Evolutionary conservation across 2,888 invertebrate species (phyloP).

Genomic region (Calameuta idolon): DNA sequence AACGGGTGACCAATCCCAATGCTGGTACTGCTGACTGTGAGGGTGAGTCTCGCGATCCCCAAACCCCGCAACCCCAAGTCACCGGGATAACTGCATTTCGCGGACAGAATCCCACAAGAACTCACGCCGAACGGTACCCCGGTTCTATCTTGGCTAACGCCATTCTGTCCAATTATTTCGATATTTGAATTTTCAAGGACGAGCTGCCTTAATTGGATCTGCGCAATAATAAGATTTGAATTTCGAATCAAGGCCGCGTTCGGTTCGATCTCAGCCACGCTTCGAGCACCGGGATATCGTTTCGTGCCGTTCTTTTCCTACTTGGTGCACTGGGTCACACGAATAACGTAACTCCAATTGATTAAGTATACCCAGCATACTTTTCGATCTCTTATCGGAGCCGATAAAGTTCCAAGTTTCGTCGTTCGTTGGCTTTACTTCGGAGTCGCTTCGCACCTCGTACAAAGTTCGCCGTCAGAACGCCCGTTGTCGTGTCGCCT

Average conservation of each 20-base stretch:
- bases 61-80: constrained; percentile 45
- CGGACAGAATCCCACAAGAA: constrained; percentile 66
- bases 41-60: constrained; percentile 34
- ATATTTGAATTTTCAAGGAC: constrained; percentile 57
- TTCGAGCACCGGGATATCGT: constrained; percentile 2
- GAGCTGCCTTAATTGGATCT: constrained; percentile 55
- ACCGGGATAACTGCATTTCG: constrained; percentile 65
- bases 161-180: constrained; percentile 51
- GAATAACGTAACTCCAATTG: neutral
- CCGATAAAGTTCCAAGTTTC: neutral
- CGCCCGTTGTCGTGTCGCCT: neutral
- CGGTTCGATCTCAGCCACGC: constrained; percentile 15
- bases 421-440: neutral
- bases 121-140: constrained; percentile 58
- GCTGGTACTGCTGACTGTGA: constrained; percentile 9
- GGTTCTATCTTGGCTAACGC: constrained; percentile 35
- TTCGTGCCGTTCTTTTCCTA: neutral
- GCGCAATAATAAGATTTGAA: constrained; percentile 60
- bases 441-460: neutral
- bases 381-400: neutral
- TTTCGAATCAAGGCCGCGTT: constrained; percentile 49
- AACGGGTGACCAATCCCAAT: constrained; percentile 60
- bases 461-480: neutral
- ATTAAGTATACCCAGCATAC: neutral
- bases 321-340: neutral